Percentiles rank a stretch among this genome's conserved stretches.
Conservation (phyloP, 2,113 vertebrate species). For the Chitala chitala region DNA sequence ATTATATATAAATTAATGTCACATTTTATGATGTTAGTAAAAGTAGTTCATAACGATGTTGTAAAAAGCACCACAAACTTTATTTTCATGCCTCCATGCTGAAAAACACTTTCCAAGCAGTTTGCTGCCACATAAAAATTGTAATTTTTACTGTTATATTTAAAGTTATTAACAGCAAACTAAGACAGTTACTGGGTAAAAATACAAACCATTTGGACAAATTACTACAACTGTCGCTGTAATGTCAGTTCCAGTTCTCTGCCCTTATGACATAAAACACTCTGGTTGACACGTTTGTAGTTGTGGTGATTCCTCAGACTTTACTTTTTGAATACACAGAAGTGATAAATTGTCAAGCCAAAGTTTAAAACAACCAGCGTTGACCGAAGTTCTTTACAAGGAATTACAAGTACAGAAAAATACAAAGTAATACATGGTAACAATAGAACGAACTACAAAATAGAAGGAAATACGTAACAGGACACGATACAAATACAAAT, state of each 20-base stretch:
- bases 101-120: constrained; percentile 24
- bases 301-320: too few species aligned
- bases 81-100: background rate
- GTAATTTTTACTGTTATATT: constrained; percentile 28
- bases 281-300: too few species aligned
- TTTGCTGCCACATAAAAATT: constrained; percentile 11
- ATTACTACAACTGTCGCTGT: constrained; percentile 36
- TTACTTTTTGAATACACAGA: too few species aligned
- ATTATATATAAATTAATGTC: background rate
- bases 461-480: too few species aligned
- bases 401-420: too few species aligned
- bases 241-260: background rate
- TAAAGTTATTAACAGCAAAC: constrained; percentile 42
- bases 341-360: too few species aligned
- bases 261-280: too few species aligned
- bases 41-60: background rate
- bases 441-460: too few species aligned
- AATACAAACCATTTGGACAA: constrained; percentile 36
- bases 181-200: constrained; percentile 37
- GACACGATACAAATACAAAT: too few species aligned
- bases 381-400: too few species aligned
- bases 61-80: background rate
- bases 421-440: too few species aligned
- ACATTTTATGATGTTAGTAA: background rate
- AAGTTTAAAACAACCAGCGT: too few species aligned